Evolutionary conservation across 2,797 vertebrate genomes (phyloP).

Genomic region (Dicrostonyx torquatus): DNA sequence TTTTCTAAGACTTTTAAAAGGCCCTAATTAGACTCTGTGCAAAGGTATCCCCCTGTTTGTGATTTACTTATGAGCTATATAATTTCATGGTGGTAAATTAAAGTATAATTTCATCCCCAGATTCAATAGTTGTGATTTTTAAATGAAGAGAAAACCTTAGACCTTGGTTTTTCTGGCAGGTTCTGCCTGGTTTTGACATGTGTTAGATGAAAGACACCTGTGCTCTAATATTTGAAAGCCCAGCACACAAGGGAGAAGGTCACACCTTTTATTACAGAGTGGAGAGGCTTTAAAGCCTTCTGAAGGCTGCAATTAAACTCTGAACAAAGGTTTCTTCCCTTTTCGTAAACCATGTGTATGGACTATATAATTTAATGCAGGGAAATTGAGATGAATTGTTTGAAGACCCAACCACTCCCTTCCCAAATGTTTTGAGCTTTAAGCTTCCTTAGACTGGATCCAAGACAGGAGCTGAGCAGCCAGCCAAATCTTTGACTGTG

Average conservation of each 20-base stretch:
- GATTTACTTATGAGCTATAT: background rate
- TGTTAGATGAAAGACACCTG: background rate
- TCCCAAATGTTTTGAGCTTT: background rate
- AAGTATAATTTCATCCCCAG: background rate
- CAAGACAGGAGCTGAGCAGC: background rate
- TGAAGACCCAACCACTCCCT: background rate
- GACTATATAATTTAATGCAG: conserved; percentile 2
- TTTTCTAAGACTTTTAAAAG: background rate
- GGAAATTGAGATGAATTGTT: background rate
- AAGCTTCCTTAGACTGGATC: background rate
- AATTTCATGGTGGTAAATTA: conserved; percentile 26
- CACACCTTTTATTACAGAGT: conserved; percentile 8
- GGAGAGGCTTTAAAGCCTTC: background rate
- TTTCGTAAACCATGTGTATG: background rate
- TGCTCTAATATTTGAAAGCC: background rate
- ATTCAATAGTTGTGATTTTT: background rate
- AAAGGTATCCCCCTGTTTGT: background rate
- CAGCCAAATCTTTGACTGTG: background rate
- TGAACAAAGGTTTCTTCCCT: conserved; percentile 6
- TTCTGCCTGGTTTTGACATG: background rate
- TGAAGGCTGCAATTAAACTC: conserved; percentile 21
- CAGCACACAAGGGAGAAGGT: background rate
- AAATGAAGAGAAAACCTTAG: background rate
- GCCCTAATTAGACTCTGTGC: background rate
- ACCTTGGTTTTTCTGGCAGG: background rate